A percentile compares a stretch with the other conserved stretches of the same genome.
These are phyloP conservation scores for Pristiophorus japonicus DNA, from an alignment of 2,113 vertebrate species.

Conservation along the genomic window DNA sequence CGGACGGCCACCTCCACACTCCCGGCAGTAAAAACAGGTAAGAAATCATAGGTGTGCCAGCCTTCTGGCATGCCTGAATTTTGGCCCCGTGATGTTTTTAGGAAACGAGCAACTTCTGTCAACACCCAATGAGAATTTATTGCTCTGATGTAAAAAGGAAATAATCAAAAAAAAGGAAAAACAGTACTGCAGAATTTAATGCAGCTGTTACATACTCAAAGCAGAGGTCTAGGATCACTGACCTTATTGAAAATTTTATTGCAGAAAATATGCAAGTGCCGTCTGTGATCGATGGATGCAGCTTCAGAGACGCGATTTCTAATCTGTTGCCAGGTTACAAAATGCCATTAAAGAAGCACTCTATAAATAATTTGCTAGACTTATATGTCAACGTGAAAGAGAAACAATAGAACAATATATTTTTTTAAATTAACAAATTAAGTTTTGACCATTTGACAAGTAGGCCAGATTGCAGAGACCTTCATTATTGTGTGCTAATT, in stretches of 20 bases:
- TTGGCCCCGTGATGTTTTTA: too few relatives aligned
- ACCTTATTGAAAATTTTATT: neutral
- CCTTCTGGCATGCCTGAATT: too few relatives aligned
- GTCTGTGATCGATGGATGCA: neutral
- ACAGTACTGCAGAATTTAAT: neutral
- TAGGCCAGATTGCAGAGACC: neutral
- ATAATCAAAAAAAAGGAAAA: neutral
- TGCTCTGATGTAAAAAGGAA: neutral
- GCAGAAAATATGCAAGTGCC: neutral
- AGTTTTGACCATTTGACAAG: neutral
- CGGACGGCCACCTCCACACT: too few relatives aligned
- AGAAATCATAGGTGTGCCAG: too few relatives aligned
- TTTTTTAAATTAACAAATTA: neutral
- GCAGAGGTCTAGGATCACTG: neutral
- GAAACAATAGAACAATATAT: neutral
- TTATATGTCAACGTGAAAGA: neutral
- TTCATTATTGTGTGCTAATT: neutral
- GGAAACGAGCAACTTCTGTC: neutral
- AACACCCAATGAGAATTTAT: neutral
- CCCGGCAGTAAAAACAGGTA: too few relatives aligned
- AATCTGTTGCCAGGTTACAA: constrained; percentile 28
- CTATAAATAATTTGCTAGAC: neutral
- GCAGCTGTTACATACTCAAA: neutral
- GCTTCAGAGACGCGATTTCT: neutral
- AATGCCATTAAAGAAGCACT: constrained; percentile 3